Percentiles rank a stretch among this genome's conserved stretches.
Conservation (phyloP, 2,888 invertebrate genomes). For the Caenorhabditis uteleia region DNA sequence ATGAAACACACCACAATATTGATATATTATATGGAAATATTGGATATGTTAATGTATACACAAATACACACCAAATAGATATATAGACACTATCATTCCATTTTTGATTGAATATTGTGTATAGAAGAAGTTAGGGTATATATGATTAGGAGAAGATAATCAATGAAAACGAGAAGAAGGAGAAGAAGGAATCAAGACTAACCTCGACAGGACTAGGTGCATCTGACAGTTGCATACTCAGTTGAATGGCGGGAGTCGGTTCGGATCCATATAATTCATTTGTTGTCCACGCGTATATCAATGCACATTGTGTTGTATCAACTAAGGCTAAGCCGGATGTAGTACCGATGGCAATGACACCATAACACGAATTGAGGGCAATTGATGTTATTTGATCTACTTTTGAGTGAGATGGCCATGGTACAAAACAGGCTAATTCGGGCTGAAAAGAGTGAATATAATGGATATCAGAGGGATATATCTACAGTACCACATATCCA, state of each 20-base stretch:
- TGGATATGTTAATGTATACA: no score
- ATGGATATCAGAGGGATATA: background rate
- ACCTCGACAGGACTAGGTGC: conserved; percentile 49
- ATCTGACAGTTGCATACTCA: conserved; percentile 15
- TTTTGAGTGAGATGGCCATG: conserved; percentile 76
- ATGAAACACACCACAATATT: background rate
- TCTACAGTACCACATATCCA: conserved; percentile 79
- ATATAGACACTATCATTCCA: no score
- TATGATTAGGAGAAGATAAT: background rate
- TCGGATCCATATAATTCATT: conserved; percentile 62
- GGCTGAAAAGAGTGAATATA: conserved; percentile 77
- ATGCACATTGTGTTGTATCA: conserved; percentile 56
- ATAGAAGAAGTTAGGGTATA: background rate
- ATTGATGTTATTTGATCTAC: conserved; percentile 87
- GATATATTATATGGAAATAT: no score
- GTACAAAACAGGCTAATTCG: conserved; percentile 89
- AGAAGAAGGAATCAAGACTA: background rate
- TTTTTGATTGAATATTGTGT: background rate
- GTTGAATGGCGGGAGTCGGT: conserved; percentile 54
- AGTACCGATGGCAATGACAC: conserved; percentile 74
- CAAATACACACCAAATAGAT: no score
- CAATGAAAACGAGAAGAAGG: background rate
- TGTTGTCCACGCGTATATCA: conserved; percentile 65
- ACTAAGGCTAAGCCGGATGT: conserved; percentile 49
- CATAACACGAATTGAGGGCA: conserved; percentile 92